Evolutionary conservation across 1,140 invertebrate species (phyloP).

Genomic region (Cherax quadricarinatus): DNA sequence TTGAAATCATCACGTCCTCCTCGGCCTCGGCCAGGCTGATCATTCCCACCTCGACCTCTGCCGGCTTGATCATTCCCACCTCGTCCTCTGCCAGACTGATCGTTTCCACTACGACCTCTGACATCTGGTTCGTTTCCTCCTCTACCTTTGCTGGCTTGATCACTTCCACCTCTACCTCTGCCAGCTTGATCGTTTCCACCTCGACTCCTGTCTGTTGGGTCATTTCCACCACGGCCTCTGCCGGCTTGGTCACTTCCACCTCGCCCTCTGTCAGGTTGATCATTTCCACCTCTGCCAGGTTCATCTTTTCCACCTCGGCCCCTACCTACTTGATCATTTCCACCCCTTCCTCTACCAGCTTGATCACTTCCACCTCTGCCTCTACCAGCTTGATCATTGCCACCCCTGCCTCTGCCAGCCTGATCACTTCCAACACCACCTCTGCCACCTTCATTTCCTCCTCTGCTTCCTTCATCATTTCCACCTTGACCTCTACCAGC

Average conservation of each 20-base stretch:
- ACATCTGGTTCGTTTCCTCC: background rate
- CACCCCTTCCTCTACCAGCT: background rate
- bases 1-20: background rate
- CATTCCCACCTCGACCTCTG: background rate
- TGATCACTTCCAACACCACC: background rate
- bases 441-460: background rate
- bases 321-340: background rate
- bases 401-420: background rate
- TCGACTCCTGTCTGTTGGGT: background rate
- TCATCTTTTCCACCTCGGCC: background rate
- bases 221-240: background rate
- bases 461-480: background rate
- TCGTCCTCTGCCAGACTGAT: constrained; percentile 2
- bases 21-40: background rate
- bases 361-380: background rate
- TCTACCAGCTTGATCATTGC: background rate
- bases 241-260: background rate
- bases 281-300: background rate
- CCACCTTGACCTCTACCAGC: background rate
- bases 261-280: background rate
- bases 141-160: background rate
- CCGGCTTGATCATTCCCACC: background rate
- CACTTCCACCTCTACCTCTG: background rate
- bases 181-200: background rate
- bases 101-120: background rate